These are phyloP conservation scores for Malacosoma neustria DNA, from an alignment of 2,888 invertebrate genomes.

Conservation along the genomic window DNA sequence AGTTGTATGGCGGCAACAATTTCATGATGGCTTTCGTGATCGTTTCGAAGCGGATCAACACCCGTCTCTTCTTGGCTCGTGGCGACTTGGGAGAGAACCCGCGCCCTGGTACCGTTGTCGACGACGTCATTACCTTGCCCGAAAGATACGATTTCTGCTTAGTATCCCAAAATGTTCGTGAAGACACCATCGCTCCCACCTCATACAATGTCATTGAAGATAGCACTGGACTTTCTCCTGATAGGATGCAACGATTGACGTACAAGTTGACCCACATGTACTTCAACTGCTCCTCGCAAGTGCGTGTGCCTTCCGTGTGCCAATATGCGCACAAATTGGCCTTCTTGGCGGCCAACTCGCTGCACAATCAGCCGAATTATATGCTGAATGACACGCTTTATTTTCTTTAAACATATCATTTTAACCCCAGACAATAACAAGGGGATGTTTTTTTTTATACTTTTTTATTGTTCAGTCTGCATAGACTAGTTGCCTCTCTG, in stretches of 20 bases:
- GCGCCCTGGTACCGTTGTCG: constrained; percentile 90
- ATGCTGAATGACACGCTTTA: constrained; percentile 78
- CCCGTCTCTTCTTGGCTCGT: constrained; percentile 77
- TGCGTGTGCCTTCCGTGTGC: constrained; percentile 92
- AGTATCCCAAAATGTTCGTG: constrained; percentile 88
- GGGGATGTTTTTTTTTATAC: too few relatives aligned
- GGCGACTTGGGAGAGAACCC: constrained; percentile 76
- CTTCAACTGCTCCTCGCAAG: constrained; percentile 89
- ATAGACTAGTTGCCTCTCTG: too few relatives aligned
- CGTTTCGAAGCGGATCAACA: constrained; percentile 93
- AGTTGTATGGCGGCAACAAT: constrained; percentile 64
- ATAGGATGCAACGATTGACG: constrained; percentile 86
- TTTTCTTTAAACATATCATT: constrained; percentile 81
- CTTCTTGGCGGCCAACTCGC: constrained; percentile 87
- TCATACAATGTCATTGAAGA: constrained; percentile 91
- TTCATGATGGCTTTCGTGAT: constrained; percentile 83
- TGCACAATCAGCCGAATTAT: constrained; percentile 79
- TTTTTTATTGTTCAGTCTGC: too few relatives aligned
- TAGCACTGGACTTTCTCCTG: constrained; percentile 78
- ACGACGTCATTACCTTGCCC: constrained; percentile 88
- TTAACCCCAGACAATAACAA: too few relatives aligned
- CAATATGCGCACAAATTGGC: constrained; percentile 97
- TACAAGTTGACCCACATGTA: constrained; percentile 94
- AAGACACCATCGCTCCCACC: constrained; percentile 94
- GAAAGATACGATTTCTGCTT: constrained; percentile 92